These are phyloP conservation scores for Bombus superbus DNA, from an alignment of 1,140 invertebrate species.

Conservation along the genomic window DNA sequence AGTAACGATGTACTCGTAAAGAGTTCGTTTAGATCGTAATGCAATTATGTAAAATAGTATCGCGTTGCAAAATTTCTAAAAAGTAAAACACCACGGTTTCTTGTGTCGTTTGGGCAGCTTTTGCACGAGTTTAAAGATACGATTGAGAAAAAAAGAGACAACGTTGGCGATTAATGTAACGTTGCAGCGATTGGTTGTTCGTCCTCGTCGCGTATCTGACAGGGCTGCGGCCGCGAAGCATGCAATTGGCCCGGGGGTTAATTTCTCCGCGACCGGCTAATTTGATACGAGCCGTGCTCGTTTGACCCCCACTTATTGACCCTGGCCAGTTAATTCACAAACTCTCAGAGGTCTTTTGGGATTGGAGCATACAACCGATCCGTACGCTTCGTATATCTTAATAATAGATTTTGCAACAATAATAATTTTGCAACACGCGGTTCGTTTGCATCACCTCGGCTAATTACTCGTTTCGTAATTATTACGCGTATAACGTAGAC, in stretches of 20 bases:
- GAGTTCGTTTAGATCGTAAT: background rate
- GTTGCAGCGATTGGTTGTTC: background rate
- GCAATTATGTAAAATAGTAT: background rate
- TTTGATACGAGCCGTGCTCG: conserved; percentile 62
- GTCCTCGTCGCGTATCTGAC: background rate
- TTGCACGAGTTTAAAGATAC: background rate
- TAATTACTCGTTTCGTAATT: background rate
- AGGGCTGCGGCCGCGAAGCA: conserved; percentile 78
- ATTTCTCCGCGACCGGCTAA: conserved; percentile 65
- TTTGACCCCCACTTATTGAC: conserved; percentile 63
- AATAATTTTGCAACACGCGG: background rate
- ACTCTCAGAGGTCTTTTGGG: conserved; percentile 15
- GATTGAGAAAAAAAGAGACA: background rate
- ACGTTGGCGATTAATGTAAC: background rate
- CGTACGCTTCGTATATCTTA: background rate
- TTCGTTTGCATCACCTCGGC: background rate
- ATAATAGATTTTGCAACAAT: background rate
- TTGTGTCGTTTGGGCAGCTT: background rate
- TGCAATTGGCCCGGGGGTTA: conserved; percentile 65
- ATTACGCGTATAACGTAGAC: too few relatives aligned
- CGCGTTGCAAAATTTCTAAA: background rate
- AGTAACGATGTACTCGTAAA: background rate
- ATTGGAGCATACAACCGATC: background rate
- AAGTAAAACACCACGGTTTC: background rate
- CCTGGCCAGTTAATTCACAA: conserved; percentile 41